Percentiles rank a stretch among this genome's conserved stretches.
phyloP scores from a whole-genome alignment of 2,113 vertebrate species.

The Peromyscus leucopus region DNA sequence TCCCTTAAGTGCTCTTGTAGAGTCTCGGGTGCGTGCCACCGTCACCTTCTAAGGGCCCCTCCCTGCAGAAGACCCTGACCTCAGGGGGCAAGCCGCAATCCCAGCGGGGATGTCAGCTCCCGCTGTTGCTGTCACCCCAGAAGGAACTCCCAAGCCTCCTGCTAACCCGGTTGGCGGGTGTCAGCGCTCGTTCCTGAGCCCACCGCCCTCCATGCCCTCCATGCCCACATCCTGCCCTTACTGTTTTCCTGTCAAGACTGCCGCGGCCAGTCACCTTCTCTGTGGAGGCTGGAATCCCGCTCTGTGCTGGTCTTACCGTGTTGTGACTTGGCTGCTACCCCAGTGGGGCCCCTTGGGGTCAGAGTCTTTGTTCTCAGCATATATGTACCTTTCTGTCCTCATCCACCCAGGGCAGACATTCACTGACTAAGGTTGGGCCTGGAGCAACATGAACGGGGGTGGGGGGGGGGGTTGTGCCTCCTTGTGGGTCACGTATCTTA shows the following conservation, averaged over 20 bases:
- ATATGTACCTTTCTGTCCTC: rapidly evolving
- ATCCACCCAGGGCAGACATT: not conserved
- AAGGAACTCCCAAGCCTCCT: not conserved
- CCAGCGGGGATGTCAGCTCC: not conserved
- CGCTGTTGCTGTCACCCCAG: not conserved
- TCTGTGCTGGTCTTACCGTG: not conserved
- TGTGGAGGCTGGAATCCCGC: not conserved
- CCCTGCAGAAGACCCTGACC: not conserved
- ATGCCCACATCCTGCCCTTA: not conserved
- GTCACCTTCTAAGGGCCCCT: not conserved
- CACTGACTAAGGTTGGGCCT: too few relatives aligned
- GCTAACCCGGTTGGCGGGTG: not conserved
- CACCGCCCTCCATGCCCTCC: too few relatives aligned
- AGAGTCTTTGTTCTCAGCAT: not conserved
- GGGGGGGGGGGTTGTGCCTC: too few relatives aligned
- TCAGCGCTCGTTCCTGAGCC: not conserved
- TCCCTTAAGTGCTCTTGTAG: not conserved
- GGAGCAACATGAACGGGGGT: not conserved
- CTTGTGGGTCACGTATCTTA: rapidly evolving
- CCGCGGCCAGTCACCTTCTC: not conserved
- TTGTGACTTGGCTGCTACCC: not conserved
- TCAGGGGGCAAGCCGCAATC: not conserved
- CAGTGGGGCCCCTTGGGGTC: not conserved
- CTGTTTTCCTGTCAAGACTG: not conserved
- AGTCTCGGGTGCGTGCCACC: not conserved